Conservation (phyloP, 2,113 vertebrate genomes). For the Semicossyphus pulcher region DNA sequence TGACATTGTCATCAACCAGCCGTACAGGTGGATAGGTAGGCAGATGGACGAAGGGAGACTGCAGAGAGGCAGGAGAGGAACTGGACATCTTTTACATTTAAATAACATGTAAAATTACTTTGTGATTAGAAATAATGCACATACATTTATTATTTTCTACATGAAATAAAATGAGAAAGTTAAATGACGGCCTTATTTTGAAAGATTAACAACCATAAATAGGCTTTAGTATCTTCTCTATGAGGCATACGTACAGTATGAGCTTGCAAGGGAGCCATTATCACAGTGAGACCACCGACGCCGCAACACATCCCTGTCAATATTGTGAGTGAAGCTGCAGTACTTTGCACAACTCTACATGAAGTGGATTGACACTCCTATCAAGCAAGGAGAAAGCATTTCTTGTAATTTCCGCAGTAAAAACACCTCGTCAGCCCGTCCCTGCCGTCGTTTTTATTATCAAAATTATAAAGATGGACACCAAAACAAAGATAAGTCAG, state of each 20-base stretch:
- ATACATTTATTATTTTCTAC: too few relatives aligned
- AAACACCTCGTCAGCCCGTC: slow-evolving; percentile 74
- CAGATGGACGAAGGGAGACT: slow-evolving; percentile 65
- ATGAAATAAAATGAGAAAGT: neutral
- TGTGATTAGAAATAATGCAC: slow-evolving; percentile 19
- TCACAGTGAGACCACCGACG: slow-evolving; percentile 54
- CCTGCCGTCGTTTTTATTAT: slow-evolving; percentile 74
- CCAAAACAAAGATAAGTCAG: slow-evolving; percentile 78
- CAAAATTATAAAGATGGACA: slow-evolving; percentile 80
- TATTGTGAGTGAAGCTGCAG: slow-evolving; percentile 53
- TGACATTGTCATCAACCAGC: slow-evolving; percentile 70
- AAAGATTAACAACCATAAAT: slow-evolving; percentile 23
- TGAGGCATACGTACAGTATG: slow-evolving; percentile 37
- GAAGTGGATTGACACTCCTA: slow-evolving; percentile 67
- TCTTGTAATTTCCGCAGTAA: slow-evolving; percentile 71
- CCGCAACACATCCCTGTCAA: slow-evolving; percentile 46
- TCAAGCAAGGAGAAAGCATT: slow-evolving; percentile 72
- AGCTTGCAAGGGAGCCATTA: slow-evolving; percentile 48
- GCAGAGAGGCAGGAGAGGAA: slow-evolving; percentile 76
- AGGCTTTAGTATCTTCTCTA: slow-evolving; percentile 1
- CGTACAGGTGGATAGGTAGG: slow-evolving; percentile 70
- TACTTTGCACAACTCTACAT: slow-evolving; percentile 58
- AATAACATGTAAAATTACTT: slow-evolving; percentile 47
- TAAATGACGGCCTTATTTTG: slow-evolving; percentile 8
- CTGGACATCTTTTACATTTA: slow-evolving; percentile 70